Evolutionary conservation across 2,797 vertebrate genomes (phyloP).

Genomic region (Anguilla obscura): DNA sequence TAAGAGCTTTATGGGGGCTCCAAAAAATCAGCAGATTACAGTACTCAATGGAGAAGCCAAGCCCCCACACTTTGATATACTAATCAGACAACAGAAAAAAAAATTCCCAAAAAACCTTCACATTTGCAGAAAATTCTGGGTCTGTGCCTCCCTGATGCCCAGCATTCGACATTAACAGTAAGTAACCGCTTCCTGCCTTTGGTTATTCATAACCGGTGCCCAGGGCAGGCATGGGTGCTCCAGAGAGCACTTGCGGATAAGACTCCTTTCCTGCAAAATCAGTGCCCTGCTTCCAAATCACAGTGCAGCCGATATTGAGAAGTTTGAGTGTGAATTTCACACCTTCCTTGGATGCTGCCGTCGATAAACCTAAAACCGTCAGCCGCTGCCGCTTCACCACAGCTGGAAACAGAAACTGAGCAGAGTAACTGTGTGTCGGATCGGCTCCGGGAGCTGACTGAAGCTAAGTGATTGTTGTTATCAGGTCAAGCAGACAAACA

Average conservation of each 20-base stretch:
- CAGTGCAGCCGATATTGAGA: not conserved
- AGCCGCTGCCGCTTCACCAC: not conserved
- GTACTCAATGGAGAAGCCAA: not conserved
- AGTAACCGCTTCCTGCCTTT: not conserved
- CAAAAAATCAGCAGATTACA: not conserved
- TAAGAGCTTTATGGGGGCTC: not conserved
- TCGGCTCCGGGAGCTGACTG: not conserved
- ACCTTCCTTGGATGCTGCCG: not conserved
- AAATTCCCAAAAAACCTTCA: not conserved
- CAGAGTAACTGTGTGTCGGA: not conserved
- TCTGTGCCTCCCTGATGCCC: not conserved
- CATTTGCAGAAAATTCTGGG: not conserved
- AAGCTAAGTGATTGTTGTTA: conserved; percentile 17
- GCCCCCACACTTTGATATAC: not conserved
- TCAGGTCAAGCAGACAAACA: not conserved
- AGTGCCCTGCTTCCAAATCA: not conserved
- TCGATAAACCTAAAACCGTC: not conserved
- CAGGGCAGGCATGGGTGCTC: not conserved
- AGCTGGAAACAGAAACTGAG: conserved; percentile 5
- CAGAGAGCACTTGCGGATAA: not conserved
- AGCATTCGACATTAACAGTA: not conserved
- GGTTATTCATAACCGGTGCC: not conserved
- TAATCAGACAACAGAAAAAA: not conserved
- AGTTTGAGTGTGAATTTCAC: not conserved
- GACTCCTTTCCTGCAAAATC: not conserved